Conservation (phyloP, 2,888 invertebrate species). For the Cotesia congregata region DNA sequence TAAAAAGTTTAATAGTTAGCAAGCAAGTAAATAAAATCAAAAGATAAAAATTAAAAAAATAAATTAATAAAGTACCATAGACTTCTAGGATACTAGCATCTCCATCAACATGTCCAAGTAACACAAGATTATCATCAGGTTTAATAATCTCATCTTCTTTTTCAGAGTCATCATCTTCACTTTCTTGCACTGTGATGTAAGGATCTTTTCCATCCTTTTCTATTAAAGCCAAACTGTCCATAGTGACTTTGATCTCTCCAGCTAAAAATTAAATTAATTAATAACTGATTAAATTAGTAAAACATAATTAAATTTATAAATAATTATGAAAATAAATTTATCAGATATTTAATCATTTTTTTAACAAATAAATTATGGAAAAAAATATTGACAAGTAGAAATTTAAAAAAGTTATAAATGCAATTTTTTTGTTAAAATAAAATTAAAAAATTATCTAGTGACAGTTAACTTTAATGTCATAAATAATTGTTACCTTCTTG, state of each 20-base stretch:
- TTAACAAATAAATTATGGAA: too few relatives aligned
- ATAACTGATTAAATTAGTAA: constrained; percentile 1
- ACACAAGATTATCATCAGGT: constrained; percentile 88
- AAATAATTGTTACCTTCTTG: constrained; percentile 73
- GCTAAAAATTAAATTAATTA: constrained; percentile 47
- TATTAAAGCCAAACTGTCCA: constrained; percentile 61
- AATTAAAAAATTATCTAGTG: too few relatives aligned
- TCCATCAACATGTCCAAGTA: constrained; percentile 89
- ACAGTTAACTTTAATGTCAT: too few relatives aligned
- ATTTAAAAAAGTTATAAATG: too few relatives aligned
- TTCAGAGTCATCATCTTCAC: constrained; percentile 77
- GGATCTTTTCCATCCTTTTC: constrained; percentile 60
- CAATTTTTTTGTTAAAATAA: too few relatives aligned
- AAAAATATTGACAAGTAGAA: too few relatives aligned
- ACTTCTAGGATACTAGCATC: constrained; percentile 91
- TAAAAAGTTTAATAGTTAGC: neutral
- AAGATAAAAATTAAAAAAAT: neutral
- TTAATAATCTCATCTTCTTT: constrained; percentile 93
- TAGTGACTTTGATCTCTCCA: constrained; percentile 57
- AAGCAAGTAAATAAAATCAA: neutral
- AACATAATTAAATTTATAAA: constrained; percentile 32
- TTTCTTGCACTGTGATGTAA: constrained; percentile 56
- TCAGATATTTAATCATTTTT: too few relatives aligned
- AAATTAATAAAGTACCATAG: constrained; percentile 74
- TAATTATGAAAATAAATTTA: too few relatives aligned